Evolutionary conservation across 2,888 invertebrate genomes (phyloP), one percentile per base, ranked within the genome.

Genomic region (Tholera decimalis): DNA sequence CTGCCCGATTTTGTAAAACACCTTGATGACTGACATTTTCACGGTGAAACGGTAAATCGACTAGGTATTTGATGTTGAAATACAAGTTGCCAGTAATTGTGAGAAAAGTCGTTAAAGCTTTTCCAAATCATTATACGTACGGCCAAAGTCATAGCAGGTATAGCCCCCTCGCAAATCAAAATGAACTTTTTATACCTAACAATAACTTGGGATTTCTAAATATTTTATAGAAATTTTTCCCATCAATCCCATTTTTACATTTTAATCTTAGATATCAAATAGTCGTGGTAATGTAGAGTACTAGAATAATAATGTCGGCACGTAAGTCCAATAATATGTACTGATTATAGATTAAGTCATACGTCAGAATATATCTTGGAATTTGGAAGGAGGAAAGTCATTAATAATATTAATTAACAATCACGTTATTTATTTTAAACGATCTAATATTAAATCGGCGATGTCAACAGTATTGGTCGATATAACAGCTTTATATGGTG

Each of bases 191-290:
- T 83, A 83, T 83, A 86, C 81, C 79, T 64, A 78, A 73, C 64
- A 79, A 73, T 79, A 80, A 80, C 79, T 80, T 83, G 80, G 83
- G 80, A 81, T 70, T 80, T 83, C 77, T 77, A 73, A 74, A 85
- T 88, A 88, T 91, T 91, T 90, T 90, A 86, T 89, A 90, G 89
- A 85, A 85, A 80, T 86, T 89, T 90, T 89, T 87, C 84, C 84
- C 73, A 85, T 80, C 73, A 81, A 79, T 82, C 82, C 75, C 63
- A 73, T 73, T 75, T 73, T 82, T 75, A 80, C 74, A 74, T 83
- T 83, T 74, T 79, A 79, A 79, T 78, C 70, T 70, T 82, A 74
- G 72, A 65, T 77, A 79, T 68, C 79, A 75, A 57, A 80, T 80
- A 80, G 73, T 70, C 80, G 68, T 73, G 63, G 60, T 73, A 72